Base-by-base conservation (phyloP, 2,113 vertebrate genomes). In the Athene cunicularia region DNA sequence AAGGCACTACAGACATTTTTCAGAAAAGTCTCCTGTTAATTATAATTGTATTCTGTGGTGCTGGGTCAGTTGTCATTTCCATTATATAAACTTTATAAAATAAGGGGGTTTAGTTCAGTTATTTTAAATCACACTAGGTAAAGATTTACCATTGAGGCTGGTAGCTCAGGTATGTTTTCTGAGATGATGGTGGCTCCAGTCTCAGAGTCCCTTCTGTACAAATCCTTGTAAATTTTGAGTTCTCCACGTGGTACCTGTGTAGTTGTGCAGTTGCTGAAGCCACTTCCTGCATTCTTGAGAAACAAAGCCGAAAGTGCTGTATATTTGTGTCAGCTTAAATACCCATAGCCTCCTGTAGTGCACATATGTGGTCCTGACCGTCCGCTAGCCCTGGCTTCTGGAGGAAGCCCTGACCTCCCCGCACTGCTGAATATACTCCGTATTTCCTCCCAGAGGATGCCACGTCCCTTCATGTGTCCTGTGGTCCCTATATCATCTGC, bases 11-110 rank as follows among this genome's bases (percentile, higher is more conserved):
- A 94, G 86, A 87, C 8, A 0, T 87, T 91, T 97, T 90, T 92
- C 88, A 93, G 73, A 86, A 58, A 92, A 89, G 27, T 86, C 88
- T 95, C 93, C 33, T 66, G 22, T 93, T 97, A 97, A 97, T 97
- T 96, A 84, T 87, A 92, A 90, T 74, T 94, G 80, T 95, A 72
- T 26, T 91, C 64, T 41, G 33, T 80, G 37, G n/a, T 81, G 70
- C 94, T 96, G 92, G 92, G 93, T 96, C 94, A 93, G 60, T 94
- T 97, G 93, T 81, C 80, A 93, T 87, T 89, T 93, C 82, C 55
- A 85, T 92, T 94, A 91, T 5, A 91, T 76, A 82, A 97, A 90
- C 53, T 88, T 89, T 43, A 66, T 76, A 91, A 95, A 71, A 4
- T 58, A 9, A 21, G 24, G 6, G 15, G 9, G 0, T 14, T 14